A percentile compares a stretch with the other conserved stretches of the same genome.
Evolutionary conservation across 2,888 invertebrate species (phyloP).

Genomic region (Philhelius pedissequus): DNA sequence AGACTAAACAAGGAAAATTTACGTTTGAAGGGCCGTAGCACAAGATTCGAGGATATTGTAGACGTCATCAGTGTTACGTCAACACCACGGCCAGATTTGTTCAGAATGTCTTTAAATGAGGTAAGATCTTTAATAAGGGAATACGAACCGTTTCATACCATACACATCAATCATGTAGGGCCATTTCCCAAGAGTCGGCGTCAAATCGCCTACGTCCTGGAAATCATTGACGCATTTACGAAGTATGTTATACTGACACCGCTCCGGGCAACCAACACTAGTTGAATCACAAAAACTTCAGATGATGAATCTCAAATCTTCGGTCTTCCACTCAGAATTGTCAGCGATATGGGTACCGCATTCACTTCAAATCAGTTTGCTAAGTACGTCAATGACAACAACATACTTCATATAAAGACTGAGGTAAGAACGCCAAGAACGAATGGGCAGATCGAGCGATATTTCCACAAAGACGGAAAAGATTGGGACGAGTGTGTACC

Average conservation of each 20-base stretch:
- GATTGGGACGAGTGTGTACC: neutral
- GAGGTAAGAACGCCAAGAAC: slow-evolving; percentile 22
- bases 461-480: neutral
- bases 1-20: neutral
- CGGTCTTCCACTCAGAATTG: slow-evolving; percentile 67
- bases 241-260: slow-evolving; percentile 37
- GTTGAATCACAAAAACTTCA: neutral
- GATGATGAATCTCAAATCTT: slow-evolving; percentile 49
- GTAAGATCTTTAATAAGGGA: neutral
- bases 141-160: neutral
- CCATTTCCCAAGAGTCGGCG: slow-evolving; percentile 17
- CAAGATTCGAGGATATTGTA: neutral
- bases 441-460: slow-evolving; percentile 65
- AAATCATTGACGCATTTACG: too few species aligned
- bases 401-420: slow-evolving; percentile 50
- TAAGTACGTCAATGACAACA: slow-evolving; percentile 49
- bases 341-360: slow-evolving; percentile 69
- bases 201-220: neutral
- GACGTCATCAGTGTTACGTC: neutral
- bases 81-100: neutral
- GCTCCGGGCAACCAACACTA: slow-evolving; percentile 1
- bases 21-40: neutral
- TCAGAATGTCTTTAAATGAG: neutral
- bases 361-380: slow-evolving; percentile 65
- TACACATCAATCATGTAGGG: too few species aligned